Evolutionary conservation across 2,888 invertebrate genomes (phyloP).

Genomic region (Aphodius sticticus): DNA sequence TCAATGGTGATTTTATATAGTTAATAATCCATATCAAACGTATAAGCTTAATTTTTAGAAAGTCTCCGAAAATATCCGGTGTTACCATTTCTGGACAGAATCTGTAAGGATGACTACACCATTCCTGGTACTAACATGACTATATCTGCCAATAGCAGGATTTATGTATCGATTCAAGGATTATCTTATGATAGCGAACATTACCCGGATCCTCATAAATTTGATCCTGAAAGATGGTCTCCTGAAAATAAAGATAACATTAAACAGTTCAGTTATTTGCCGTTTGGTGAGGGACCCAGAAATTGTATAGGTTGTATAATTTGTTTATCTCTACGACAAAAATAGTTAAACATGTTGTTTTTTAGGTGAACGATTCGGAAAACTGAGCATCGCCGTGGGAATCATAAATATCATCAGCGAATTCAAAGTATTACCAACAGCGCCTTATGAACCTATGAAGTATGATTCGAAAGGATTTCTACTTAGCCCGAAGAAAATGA

Average conservation of each 20-base stretch:
- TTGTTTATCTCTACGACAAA: too few relatives aligned
- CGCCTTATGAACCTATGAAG: background rate
- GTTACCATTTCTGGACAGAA: constrained; percentile 14
- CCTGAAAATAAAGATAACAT: background rate
- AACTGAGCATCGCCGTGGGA: background rate
- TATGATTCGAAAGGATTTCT: constrained; percentile 13
- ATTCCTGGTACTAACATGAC: constrained; percentile 17
- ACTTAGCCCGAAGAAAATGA: background rate
- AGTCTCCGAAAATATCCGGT: constrained; percentile 18
- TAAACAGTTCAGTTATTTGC: background rate
- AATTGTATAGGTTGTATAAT: constrained; percentile 12
- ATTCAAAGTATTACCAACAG: constrained; percentile 8
- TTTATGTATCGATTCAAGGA: constrained; percentile 18
- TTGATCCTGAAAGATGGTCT: constrained; percentile 18
- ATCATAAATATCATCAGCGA: background rate
- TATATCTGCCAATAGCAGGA: background rate
- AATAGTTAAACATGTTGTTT: background rate
- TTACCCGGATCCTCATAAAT: constrained; percentile 15
- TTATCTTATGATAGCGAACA: constrained; percentile 7
- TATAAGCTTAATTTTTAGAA: background rate
- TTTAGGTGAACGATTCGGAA: constrained; percentile 16
- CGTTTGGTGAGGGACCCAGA: constrained; percentile 20
- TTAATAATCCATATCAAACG: background rate
- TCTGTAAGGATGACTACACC: constrained; percentile 9
- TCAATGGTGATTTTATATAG: background rate